Evolutionary conservation across 2,888 invertebrate genomes (phyloP).

Genomic region (Crossocerus cetratus): DNA sequence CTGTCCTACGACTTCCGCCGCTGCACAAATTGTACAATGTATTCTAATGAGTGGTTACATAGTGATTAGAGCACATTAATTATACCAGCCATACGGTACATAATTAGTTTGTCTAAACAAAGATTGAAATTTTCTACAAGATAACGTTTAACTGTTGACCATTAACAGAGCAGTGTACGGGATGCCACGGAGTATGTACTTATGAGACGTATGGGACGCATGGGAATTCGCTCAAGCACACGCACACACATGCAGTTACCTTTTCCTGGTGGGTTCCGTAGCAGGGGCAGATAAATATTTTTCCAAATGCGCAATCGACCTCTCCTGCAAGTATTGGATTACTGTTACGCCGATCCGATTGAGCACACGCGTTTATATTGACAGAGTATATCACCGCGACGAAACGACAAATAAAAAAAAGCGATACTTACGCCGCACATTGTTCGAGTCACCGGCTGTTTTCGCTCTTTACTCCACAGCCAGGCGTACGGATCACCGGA

Average conservation of each 20-base stretch:
- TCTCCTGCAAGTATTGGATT: constrained; percentile 20
- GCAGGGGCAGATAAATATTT: neutral
- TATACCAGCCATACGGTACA: too few relatives aligned
- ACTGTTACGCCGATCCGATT: constrained; percentile 4
- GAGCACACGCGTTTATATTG: too few relatives aligned
- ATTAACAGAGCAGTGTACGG: too few relatives aligned
- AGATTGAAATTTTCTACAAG: too few relatives aligned
- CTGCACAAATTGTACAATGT: constrained; percentile 17
- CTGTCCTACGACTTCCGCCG: constrained; percentile 36
- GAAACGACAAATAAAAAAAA: neutral
- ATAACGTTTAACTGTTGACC: too few relatives aligned
- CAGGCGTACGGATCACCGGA: constrained; percentile 53
- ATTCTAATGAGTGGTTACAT: neutral
- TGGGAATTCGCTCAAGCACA: neutral
- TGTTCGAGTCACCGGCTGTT: constrained; percentile 40
- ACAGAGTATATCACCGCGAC: neutral
- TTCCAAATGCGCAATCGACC: constrained; percentile 12
- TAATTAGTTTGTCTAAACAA: too few relatives aligned
- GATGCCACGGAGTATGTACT: too few relatives aligned
- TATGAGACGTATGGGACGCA: too few relatives aligned
- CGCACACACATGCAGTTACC: neutral
- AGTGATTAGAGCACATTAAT: too few relatives aligned
- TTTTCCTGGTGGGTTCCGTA: neutral
- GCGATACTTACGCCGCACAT: constrained; percentile 45
- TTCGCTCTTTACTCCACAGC: constrained; percentile 54